Base-by-base conservation (phyloP, 2,113 vertebrate species). In the Micronycteris hirsuta region DNA sequence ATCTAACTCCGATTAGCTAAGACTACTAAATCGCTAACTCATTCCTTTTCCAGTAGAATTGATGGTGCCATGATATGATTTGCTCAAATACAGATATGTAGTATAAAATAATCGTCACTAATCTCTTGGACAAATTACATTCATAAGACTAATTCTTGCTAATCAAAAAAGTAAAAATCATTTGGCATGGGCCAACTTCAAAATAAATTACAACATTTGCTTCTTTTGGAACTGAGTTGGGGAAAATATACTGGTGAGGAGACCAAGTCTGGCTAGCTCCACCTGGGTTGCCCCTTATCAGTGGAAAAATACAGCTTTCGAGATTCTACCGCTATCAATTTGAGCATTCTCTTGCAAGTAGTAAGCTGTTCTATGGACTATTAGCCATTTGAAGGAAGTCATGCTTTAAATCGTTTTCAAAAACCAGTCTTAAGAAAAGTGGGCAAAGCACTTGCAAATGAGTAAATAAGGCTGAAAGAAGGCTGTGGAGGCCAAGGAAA, bases 401-500 rank as follows among this genome's bases (percentile, higher is more conserved):
- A 41, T 22, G 49, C 71, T 92, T 95, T 95, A 94, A 94, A 92
- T 68, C 67, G 54, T 93, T 85, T 94, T 97, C 89, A 41, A 81
- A 95, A 91, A 82, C 28, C 56, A 47, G 28, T 85, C 63, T 87
- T 86, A 56, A 63, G 80, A 87, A 83, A 96, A 89, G 52, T 80
- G 49, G 26, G 26, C 20, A 61, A 87, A 96, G 73, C 73, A 38
- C 68, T 92, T 93, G 68, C 43, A 84, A 95, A 80, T 84, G 83
- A 86, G 49, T 91, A 96, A 96, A 87, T 90, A 89, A 96, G 87
- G 89, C 95, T 97, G 74, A 94, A 95, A 93, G 95, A 56, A 85
- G 68, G 54, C 61, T 71, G 86, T 7, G 26, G 73, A 74, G 83
- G 47, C 76, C 93, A 93, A 71, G 24, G 89, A 93, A 93, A 93